Conservation (phyloP, 2,888 invertebrate species). For the Ennomos fuscantarius region DNA sequence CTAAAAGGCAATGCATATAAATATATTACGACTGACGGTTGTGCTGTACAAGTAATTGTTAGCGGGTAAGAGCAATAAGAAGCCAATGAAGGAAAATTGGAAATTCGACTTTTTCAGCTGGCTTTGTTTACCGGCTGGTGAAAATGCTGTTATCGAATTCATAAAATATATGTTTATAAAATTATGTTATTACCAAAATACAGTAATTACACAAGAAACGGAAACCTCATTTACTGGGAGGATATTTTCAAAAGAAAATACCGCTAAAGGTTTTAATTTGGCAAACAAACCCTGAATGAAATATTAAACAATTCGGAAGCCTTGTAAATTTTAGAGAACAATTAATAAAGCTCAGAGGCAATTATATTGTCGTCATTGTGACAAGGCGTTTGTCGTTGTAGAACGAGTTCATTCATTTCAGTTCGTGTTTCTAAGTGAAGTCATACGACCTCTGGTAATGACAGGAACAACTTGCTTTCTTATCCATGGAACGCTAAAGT, state of each 20-base stretch:
- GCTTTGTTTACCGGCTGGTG: too few relatives aligned
- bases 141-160: too few relatives aligned
- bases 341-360: slow-evolving; percentile 30
- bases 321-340: slow-evolving; percentile 25
- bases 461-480: slow-evolving; percentile 6
- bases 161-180: too few relatives aligned
- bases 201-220: too few relatives aligned
- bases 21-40: too few relatives aligned
- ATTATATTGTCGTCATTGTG: slow-evolving; percentile 22
- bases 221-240: too few relatives aligned
- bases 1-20: too few relatives aligned
- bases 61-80: too few relatives aligned
- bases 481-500: too few relatives aligned
- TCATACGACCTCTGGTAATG: slow-evolving; percentile 13
- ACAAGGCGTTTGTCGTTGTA: slow-evolving; percentile 15
- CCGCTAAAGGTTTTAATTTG: neutral
- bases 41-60: too few relatives aligned
- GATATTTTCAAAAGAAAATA: too few relatives aligned
- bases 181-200: too few relatives aligned
- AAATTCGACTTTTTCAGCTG: neutral
- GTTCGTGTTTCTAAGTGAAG: slow-evolving; percentile 9
- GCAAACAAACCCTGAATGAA: slow-evolving; percentile 10
- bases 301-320: slow-evolving; percentile 15
- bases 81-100: neutral
- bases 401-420: slow-evolving; percentile 19